Evolutionary conservation across 2,113 vertebrate species (phyloP).

Genomic region (Sporophila hypoxantha): DNA sequence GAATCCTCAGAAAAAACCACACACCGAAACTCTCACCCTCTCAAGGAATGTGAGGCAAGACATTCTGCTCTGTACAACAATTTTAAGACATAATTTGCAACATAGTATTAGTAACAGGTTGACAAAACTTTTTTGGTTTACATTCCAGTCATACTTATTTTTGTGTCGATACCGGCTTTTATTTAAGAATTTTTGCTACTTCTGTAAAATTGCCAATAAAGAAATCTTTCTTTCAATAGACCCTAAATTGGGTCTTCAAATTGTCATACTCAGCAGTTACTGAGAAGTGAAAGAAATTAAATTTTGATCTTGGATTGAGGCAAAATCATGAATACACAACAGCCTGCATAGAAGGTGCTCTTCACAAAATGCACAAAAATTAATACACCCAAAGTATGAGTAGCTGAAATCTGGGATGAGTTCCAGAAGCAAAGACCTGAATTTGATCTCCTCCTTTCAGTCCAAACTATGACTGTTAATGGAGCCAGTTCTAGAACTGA

Average conservation of each 20-base stretch:
- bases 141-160: not conserved
- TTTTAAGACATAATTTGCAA: not conserved
- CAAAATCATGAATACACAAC: not conserved
- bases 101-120: not conserved
- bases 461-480: not conserved
- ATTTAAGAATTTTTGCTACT: not conserved
- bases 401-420: not conserved
- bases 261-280: constrained; percentile 33
- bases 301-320: constrained; percentile 20
- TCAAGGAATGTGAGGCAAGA: not conserved
- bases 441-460: not conserved
- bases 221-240: constrained; percentile 33
- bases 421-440: constrained; percentile 13
- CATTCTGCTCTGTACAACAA: not conserved
- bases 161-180: not conserved
- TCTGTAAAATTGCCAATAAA: constrained; percentile 33
- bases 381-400: not conserved
- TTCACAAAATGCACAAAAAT: not conserved
- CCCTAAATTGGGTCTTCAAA: constrained; percentile 14
- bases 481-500: not conserved
- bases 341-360: not conserved
- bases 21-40: not conserved
- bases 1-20: not conserved
- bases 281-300: constrained; percentile 19
- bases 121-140: not conserved